Evolutionary conservation across 2,797 vertebrate species (phyloP).

Genomic region (Capromys pilorides): DNA sequence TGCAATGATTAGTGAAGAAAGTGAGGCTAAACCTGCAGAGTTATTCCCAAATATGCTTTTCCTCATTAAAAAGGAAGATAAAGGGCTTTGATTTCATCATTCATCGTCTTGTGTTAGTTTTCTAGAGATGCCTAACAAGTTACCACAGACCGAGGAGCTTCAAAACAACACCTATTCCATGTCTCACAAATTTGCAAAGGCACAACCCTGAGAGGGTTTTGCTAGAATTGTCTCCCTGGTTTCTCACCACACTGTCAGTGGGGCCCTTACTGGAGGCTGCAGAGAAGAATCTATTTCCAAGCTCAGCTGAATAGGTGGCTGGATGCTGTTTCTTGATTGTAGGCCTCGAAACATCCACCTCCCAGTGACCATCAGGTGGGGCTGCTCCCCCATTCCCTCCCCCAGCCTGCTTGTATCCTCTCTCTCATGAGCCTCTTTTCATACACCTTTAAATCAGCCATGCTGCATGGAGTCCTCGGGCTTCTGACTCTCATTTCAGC

Average conservation of each 20-base stretch:
- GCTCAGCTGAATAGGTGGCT: not conserved
- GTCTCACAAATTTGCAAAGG: not conserved
- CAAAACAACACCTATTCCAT: not conserved
- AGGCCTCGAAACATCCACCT: not conserved
- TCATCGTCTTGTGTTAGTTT: not conserved
- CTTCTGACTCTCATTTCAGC: not conserved
- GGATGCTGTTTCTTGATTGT: not conserved
- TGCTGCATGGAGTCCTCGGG: too few relatives aligned
- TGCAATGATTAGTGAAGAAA: not conserved
- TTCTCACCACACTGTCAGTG: rapidly evolving
- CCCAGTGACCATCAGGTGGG: not conserved
- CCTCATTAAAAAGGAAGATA: not conserved
- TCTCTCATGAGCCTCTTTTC: not conserved
- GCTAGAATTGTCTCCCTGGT: not conserved
- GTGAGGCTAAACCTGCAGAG: not conserved
- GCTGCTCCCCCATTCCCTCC: not conserved
- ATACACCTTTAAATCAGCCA: not conserved
- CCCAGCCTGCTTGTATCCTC: not conserved
- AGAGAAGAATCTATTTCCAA: not conserved
- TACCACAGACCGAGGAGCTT: not conserved
- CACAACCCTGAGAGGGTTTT: not conserved
- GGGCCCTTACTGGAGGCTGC: not conserved
- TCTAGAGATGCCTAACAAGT: not conserved
- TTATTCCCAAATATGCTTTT: not conserved
- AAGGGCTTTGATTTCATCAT: not conserved